phyloP scores from a whole-genome alignment of 1,140 invertebrate genomes.

The Drosophila pseudoananassae region DNA sequence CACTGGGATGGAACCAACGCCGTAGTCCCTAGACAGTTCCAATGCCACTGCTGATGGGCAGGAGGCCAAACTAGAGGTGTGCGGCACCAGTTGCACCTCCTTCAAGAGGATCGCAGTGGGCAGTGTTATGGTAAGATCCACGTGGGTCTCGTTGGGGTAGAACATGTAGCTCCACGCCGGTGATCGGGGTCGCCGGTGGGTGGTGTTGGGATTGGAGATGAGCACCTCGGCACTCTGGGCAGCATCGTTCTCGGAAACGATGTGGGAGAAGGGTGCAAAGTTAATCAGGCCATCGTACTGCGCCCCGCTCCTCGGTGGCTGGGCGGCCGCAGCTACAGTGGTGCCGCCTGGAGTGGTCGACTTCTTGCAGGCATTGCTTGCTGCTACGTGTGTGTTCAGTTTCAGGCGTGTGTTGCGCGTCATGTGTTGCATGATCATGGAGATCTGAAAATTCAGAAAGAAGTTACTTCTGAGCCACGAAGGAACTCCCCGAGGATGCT shows the following conservation, averaged over 20 bases:
- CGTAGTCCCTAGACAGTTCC: conserved; percentile 88
- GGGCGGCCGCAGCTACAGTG: conserved; percentile 36
- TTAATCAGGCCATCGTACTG: conserved; percentile 90
- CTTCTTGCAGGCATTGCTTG: conserved; percentile 59
- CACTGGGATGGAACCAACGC: conserved; percentile 85
- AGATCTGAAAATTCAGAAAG: conserved; percentile 71
- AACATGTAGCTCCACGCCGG: conserved; percentile 97
- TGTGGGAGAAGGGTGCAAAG: conserved; percentile 93
- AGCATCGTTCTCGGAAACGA: conserved; percentile 92
- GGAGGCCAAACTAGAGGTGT: conserved; percentile 92
- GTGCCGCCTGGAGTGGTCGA: conserved; percentile 43
- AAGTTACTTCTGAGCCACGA: too few relatives aligned
- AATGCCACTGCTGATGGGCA: conserved; percentile 95
- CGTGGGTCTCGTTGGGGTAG: conserved; percentile 94
- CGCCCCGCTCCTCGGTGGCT: conserved; percentile 60
- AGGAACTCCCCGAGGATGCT: background rate
- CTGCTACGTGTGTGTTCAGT: conserved; percentile 52
- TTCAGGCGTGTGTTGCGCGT: conserved; percentile 84
- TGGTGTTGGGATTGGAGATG: conserved; percentile 90
- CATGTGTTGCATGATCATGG: conserved; percentile 88
- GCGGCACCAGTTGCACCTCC: conserved; percentile 95
- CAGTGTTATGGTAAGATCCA: conserved; percentile 93
- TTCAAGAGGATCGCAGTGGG: conserved; percentile 95
- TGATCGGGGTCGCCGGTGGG: conserved; percentile 92
- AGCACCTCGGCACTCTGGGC: conserved; percentile 94